Evolutionary conservation across 2,113 vertebrate genomes (phyloP), one percentile per base, ranked within the genome.

Genomic region (Mandrillus leucophaeus): DNA sequence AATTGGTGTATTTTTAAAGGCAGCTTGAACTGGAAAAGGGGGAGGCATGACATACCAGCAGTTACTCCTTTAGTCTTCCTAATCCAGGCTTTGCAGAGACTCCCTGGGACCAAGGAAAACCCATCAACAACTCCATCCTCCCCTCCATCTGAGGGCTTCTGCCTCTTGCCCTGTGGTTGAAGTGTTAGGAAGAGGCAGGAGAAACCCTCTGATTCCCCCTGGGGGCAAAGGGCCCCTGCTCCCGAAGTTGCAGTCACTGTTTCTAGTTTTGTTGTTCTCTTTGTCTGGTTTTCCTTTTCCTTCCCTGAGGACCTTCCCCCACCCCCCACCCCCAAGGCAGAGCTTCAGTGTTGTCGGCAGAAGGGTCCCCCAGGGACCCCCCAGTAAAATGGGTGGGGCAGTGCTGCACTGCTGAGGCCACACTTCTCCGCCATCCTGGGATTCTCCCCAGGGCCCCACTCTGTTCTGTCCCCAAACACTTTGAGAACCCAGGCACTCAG

Each of bases 201-300:
- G 68, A 85, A 91, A 23, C 57, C 80, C 82, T 92, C 84, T 55
- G 85, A 95, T 73, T 97, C 85, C 27, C 68, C 52, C 85, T 1
- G 35, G 35, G 59, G 32, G 30, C 27, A 90, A 20, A 80, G 38
- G 55, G 85, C 40, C 6, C 10, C 57, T 73, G 48, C 30, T 83
- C 68, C 59, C 50, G 61, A 86, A 72, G 85, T 79, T 94, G 55
- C 45, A 27, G 64, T 83, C 95, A 83, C n/a, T 9, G 25, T 66
- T 57, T 35, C 75, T 88, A 61, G n/a, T 35, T 78, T 95, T 97
- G 96, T 98, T 98, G 94, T 98, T 98, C 92, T 97, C 92, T 97
- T 93, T 96, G 93, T 96, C 96, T 97, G 52, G 83, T 64, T 92
- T 98, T 93, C 48, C 82, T 97, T 66, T 96, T 66, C 97, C 96